Conservation (phyloP, 2,797 vertebrate genomes). For the Poeciliopsis gracilis region DNA sequence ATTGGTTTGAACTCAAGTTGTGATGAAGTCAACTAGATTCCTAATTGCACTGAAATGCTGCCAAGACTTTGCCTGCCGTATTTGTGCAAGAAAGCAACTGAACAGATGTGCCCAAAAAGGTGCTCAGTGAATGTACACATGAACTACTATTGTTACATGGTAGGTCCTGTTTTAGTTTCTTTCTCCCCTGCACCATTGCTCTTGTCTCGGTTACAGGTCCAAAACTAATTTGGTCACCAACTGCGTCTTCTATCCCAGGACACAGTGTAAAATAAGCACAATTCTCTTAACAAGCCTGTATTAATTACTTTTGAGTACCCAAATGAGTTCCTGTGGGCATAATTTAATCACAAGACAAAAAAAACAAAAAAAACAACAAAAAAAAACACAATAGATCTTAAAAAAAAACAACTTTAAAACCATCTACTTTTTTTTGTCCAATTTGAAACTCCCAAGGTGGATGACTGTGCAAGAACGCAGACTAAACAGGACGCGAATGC, state of each 20-base stretch:
- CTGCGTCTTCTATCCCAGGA: slow-evolving; percentile 23
- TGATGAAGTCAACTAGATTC: not conserved
- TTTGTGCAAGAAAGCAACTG: not conserved
- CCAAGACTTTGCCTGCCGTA: not conserved
- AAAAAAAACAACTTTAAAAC: slow-evolving; percentile 56
- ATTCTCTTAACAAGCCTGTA: slow-evolving; percentile 33
- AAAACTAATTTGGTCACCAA: slow-evolving; percentile 7
- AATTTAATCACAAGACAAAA: slow-evolving; percentile 43
- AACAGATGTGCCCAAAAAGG: not conserved
- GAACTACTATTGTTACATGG: not conserved
- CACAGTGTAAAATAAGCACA: slow-evolving; percentile 29
- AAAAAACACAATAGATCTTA: slow-evolving; percentile 45
- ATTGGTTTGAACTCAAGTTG: not conserved
- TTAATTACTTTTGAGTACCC: slow-evolving; percentile 42
- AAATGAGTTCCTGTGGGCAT: slow-evolving; percentile 60
- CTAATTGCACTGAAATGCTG: not conserved
- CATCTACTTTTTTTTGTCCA: slow-evolving; percentile 46
- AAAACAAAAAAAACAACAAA: slow-evolving; percentile 3
- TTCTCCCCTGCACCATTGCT: not conserved
- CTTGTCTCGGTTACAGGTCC: not conserved
- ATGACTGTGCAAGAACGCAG: slow-evolving; percentile 34
- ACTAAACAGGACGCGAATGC: slow-evolving; percentile 53
- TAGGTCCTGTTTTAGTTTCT: slow-evolving; percentile 2
- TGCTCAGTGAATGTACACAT: not conserved
- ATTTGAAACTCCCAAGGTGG: slow-evolving; percentile 46